Evolutionary conservation across 2,797 vertebrate genomes (phyloP).

Genomic region (Oryzias sinensis): DNA sequence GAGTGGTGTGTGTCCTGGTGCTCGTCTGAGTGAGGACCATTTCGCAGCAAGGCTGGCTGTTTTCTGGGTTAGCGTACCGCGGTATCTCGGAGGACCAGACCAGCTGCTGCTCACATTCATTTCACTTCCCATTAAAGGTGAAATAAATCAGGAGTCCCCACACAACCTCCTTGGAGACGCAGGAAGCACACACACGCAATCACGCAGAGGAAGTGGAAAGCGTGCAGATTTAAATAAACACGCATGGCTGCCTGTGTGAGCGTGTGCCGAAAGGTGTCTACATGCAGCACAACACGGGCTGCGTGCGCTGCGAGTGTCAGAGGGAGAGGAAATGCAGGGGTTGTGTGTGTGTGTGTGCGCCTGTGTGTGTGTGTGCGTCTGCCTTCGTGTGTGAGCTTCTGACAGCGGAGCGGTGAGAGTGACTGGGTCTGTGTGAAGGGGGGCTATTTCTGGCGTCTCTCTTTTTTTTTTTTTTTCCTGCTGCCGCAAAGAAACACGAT

Average conservation of each 20-base stretch:
- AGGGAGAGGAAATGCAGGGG: constrained; percentile 48
- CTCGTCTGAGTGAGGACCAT: constrained; percentile 42
- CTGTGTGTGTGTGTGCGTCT: constrained; percentile 7
- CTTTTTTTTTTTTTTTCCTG: constrained; percentile 55
- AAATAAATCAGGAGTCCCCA: constrained; percentile 78
- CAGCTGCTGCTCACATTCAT: constrained; percentile 79
- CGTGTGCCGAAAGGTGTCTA: constrained; percentile 37
- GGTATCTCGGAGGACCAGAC: constrained; percentile 74
- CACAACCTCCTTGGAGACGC: constrained; percentile 60
- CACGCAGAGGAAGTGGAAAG: constrained; percentile 36
- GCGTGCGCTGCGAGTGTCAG: constrained; percentile 54
- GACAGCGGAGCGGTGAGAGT: constrained; percentile 67
- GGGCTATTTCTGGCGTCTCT: constrained; percentile 76
- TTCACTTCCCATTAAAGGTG: constrained; percentile 80
- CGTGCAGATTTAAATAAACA: constrained; percentile 33
- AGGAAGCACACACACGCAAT: constrained; percentile 43
- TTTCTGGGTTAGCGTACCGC: constrained; percentile 72
- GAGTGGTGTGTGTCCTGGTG: constrained; percentile 40
- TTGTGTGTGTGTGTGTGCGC: constrained; percentile 39
- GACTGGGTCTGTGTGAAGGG: constrained; percentile 70
- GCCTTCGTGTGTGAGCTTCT: constrained; percentile 47
- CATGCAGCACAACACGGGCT: constrained; percentile 45
- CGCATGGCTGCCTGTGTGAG: constrained; percentile 7
- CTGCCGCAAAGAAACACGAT: constrained; percentile 77
- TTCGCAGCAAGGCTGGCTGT: constrained; percentile 55